Base-by-base conservation (phyloP, 1,140 invertebrate genomes). In the Drosophila micromelanica region DNA sequence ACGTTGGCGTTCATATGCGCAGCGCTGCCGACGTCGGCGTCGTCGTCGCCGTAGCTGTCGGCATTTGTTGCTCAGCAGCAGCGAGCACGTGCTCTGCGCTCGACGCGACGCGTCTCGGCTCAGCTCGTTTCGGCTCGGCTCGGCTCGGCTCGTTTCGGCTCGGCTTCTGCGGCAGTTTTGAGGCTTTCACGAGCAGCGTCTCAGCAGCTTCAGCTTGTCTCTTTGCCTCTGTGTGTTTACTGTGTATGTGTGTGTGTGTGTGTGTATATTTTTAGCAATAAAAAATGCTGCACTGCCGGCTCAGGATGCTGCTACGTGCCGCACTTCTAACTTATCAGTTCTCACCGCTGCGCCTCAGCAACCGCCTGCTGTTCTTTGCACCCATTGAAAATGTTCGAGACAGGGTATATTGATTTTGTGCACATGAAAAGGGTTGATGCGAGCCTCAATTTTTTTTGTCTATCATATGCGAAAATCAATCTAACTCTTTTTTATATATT, bases 41-140 rank as follows among this genome's bases (percentile, higher is more conserved):
- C 15, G 17, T 11, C 76, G 30, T 17, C 11, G 43, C 11, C 64
- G 15, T 13, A 46, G 67, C 68, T 35, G 61, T 84, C 80, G 73
- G 81, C 81, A 85, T 85, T 77, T 81, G 79, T 81, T 81, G 79
- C 79, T 82, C 76, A 56, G 65, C 59, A 12, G 45, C 42, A 69
- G 69, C 73, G 64, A 85, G 61, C 81, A 86, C 81, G 81, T 86
- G 81, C 81, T 74, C 54, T 51, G 38, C 37, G 37, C 8, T 79
- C 78, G 79, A 73, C 78, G 59, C 57, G 61, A 9, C 17, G 15
- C 17, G n/a, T 35, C 43, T 43, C 20, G 61, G 20, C 20, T 3
- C 30, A 5, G 17, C 11, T n/a, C n/a, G n/a, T n/a, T n/a, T 42
- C 51, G 52, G 30, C 11, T 56, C 51, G 62, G 9, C 9, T 45